phyloP scores from a whole-genome alignment of 2,888 invertebrate genomes.

The Allacma fusca region DNA sequence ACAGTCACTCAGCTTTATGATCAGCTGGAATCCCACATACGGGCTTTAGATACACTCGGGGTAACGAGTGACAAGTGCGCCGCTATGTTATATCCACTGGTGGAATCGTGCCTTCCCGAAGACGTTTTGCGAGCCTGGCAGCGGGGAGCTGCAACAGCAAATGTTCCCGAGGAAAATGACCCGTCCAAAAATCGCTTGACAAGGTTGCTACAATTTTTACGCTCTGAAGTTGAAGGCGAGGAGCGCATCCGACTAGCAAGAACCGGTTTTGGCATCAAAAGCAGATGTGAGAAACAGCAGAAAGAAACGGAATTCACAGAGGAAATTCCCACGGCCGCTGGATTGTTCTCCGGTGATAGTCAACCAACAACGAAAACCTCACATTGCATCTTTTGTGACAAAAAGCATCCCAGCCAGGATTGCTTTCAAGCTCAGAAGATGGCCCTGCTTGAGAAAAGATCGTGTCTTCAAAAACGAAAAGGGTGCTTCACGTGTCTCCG shows the following conservation, averaged over 20 bases:
- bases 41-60: no score
- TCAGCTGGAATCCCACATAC: constrained; percentile 45
- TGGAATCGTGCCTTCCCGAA: no score
- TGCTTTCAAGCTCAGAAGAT: neutral
- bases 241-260: constrained; percentile 31
- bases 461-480: neutral
- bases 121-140: no score
- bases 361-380: neutral
- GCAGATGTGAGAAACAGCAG: neutral
- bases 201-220: constrained; percentile 35
- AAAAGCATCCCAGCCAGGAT: neutral
- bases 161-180: no score
- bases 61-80: no score
- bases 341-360: neutral
- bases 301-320: neutral
- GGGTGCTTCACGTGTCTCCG: no score
- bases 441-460: neutral
- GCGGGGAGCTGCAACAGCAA: no score
- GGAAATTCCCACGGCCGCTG: neutral
- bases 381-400: constrained; percentile 9
- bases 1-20: constrained; percentile 43
- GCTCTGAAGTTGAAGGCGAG: constrained; percentile 37
- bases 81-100: no score
- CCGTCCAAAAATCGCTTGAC: no score
- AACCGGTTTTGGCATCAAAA: neutral